Base-by-base conservation (phyloP, 2,888 invertebrate genomes). In the Tachina grossa region DNA sequence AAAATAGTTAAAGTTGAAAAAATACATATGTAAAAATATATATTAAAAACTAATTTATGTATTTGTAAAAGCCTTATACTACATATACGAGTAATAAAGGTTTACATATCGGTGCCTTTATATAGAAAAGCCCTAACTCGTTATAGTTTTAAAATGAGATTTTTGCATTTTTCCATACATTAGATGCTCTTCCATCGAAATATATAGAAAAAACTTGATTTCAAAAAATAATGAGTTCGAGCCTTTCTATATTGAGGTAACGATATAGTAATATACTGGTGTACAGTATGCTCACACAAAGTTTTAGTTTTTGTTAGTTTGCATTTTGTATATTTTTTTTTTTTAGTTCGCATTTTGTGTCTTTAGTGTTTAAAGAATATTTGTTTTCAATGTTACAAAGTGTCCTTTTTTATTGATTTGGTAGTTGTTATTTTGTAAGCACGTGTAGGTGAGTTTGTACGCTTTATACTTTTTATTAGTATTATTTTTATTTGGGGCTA, bases 41-140 rank as follows among this genome's bases (percentile, higher is more conserved):
- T 75, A 82, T 78, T 80, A 71, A 81, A 80, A 80, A 83, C 47
- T 71, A 78, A 69, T 81, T 77, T 83, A n/a, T n/a, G n/a, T n/a
- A 66, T 75, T 74, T 77, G n/a, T 69, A 16, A 72, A 69, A 74
- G 31, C 63, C 43, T 8, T n/a, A 9, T 14, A 31, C 41, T 41
- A 41, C 31, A 31, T 31, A 31, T 3, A 22, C 63, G 1, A 55
- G 41, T 43, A 53, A 1, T 31, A 31, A 6, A 31, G 6, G 31
- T 6, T 31, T 31, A 0, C 5, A 6, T 31, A 31, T 31, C 31
- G 6, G 5, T 31, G 6, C 31, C 0, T 31, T 31, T 6, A 31
- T 31, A 31, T 6, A 31, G 6, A 31, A 6, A 31, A 6, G 31
- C 6, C 31, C 31, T 31, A 6, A 31, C 6, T 31, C 0, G 0